Evolutionary conservation across 2,888 invertebrate genomes (phyloP), one percentile per base, ranked within the genome.

Genomic region (Tiphia femorata): DNA sequence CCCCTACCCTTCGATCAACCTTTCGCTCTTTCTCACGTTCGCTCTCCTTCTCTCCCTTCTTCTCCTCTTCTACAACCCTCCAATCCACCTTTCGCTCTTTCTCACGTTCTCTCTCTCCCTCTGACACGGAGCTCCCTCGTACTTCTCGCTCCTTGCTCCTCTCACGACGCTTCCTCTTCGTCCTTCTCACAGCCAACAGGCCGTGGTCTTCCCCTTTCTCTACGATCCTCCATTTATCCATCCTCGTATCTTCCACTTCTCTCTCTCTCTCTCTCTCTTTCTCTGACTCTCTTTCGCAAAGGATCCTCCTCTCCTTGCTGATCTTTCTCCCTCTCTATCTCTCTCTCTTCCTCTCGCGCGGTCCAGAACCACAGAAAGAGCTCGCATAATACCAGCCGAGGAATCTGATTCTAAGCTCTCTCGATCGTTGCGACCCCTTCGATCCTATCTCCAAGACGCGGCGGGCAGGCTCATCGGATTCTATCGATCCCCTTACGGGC

Each of bases 351-450:
- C 50, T 50, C 49, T 46, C 52, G 49, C 40, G 54, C 63, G 42
- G 50, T n/a, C 59, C 62, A 58, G 54, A 54, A 47, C 53, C 50
- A 43, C 19, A 50, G 43, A 49, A 49, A 43, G 55, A n/a, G 33
- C 33, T 33, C 33, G 12, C 61, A 52, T 70, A 76, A 76, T 75
- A 74, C 67, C 62, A 49, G 40, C 58, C 52, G 64, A 49, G 60
- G 65, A 71, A 77, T 77, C 76, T 69, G 71, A 75, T 77, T 75
- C 72, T 69, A 72, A 72, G 70, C 64, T 67, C 40, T n/a, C 58
- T 53, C 67, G 70, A 74, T 76, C 73, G 64, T 46, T 58, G 58
- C 54, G 54, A 67, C 66, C 40, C 53, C 50, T 44, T 49, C 64
- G 69, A 69, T 69, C 55, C 49, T 68, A 70, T 67, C 66, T 50